A percentile compares a stretch with the other conserved stretches of the same genome.
These are phyloP conservation scores for Aphaenogaster rudis DNA, from an alignment of 1,140 invertebrate genomes.

Conservation along the genomic window DNA sequence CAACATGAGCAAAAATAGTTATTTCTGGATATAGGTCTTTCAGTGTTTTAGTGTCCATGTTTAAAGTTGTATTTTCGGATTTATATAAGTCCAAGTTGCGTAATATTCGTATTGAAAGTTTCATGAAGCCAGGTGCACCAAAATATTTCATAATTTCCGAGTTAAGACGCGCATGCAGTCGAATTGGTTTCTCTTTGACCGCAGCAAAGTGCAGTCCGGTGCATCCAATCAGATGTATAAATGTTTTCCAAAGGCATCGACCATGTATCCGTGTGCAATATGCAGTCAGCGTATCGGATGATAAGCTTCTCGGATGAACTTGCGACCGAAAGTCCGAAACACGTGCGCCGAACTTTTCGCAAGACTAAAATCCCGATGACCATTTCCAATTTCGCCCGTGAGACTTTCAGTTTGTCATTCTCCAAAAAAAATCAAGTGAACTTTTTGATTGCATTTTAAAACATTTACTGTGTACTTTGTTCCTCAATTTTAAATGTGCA, in stretches of 20 bases:
- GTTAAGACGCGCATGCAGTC: too few relatives aligned
- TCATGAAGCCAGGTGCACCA: background rate
- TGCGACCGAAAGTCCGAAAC: background rate
- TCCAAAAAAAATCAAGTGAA: background rate
- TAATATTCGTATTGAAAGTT: background rate
- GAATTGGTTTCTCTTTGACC: constrained; percentile 33
- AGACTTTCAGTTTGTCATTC: background rate
- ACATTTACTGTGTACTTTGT: background rate
- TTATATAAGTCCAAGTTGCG: background rate
- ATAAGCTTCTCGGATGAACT: constrained; percentile 22
- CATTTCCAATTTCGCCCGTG: background rate
- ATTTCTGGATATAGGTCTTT: too few relatives aligned
- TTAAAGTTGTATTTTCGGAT: background rate
- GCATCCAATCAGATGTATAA: constrained; percentile 44
- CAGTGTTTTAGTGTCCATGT: background rate
- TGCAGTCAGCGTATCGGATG: background rate
- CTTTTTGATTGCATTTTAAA: background rate
- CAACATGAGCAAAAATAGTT: background rate
- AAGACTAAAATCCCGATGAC: constrained; percentile 10
- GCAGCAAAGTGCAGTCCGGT: background rate
- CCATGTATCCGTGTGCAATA: background rate
- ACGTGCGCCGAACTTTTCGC: background rate
- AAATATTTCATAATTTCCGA: constrained; percentile 3
- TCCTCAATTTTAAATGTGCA: background rate
- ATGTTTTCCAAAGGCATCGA: constrained; percentile 32